These are phyloP conservation scores for Himalopsyche phryganea DNA, from an alignment of 1,140 invertebrate genomes.

Conservation along the genomic window DNA sequence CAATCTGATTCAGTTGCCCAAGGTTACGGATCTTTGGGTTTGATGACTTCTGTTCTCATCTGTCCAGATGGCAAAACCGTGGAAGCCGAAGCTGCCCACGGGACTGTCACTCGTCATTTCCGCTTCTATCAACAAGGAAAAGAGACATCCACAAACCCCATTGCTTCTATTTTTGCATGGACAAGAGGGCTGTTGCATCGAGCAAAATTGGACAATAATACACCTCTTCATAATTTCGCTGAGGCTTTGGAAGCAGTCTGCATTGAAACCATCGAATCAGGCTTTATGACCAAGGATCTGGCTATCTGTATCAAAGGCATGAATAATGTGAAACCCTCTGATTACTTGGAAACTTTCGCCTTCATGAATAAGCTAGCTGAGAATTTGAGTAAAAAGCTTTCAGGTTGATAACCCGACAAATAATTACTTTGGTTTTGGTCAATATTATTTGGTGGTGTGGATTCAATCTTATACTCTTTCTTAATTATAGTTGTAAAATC, in stretches of 20 bases:
- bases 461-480: too few species aligned
- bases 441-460: too few species aligned
- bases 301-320: conserved; percentile 97
- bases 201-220: conserved; percentile 89
- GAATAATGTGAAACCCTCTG: conserved; percentile 73
- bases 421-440: too few species aligned
- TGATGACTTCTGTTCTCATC: conserved; percentile 94
- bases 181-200: conserved; percentile 87
- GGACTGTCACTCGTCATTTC: conserved; percentile 95
- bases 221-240: conserved; percentile 71
- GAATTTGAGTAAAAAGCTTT: conserved; percentile 76
- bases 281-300: conserved; percentile 98
- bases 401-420: conserved; percentile 34
- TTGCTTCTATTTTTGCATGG: conserved; percentile 99
- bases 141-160: conserved; percentile 97
- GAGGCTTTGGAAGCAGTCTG: conserved; percentile 86
- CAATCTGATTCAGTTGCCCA: conserved; percentile 97
- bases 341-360: conserved; percentile 97
- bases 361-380: conserved; percentile 95
- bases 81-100: conserved; percentile 96
- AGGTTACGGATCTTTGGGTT: conserved; percentile 86
- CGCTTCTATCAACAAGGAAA: conserved; percentile 92
- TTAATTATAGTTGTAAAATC: too few species aligned
- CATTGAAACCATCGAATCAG: conserved; percentile 90
- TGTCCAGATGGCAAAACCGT: conserved; percentile 97